These are phyloP conservation scores for Prochilodus magdalenae DNA, from an alignment of 2,113 vertebrate genomes.

Conservation along the genomic window DNA sequence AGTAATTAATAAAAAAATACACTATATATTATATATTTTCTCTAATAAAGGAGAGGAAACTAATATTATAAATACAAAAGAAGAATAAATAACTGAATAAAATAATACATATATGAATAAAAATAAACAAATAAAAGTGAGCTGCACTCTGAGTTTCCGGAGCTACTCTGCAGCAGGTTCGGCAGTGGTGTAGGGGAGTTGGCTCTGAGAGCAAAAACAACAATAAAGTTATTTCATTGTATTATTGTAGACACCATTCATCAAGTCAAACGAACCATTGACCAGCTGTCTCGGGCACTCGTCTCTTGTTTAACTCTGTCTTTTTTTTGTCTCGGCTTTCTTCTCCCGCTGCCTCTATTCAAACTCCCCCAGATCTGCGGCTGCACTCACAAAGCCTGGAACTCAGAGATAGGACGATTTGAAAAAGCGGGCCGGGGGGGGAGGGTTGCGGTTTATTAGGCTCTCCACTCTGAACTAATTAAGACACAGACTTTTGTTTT, in stretches of 20 bases:
- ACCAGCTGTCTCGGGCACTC: slow-evolving; percentile 71
- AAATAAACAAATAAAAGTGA: too few relatives aligned
- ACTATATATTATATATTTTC: too few relatives aligned
- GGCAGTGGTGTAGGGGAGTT: neutral
- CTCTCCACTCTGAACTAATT: neutral
- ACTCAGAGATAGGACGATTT: neutral
- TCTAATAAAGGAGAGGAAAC: too few relatives aligned
- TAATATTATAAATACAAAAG: too few relatives aligned
- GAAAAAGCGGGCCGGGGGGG: neutral
- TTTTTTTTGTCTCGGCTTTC: slow-evolving; percentile 45
- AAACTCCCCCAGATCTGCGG: slow-evolving; percentile 51
- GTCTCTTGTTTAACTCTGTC: slow-evolving; percentile 56
- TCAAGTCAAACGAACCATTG: slow-evolving; percentile 48
- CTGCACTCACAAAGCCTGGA: neutral
- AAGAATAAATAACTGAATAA: too few relatives aligned
- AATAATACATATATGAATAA: too few relatives aligned
- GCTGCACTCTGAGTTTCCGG: neutral
- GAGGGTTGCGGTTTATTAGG: too few relatives aligned
- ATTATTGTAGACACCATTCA: slow-evolving; percentile 49
- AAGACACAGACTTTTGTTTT: neutral
- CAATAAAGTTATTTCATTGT: slow-evolving; percentile 15
- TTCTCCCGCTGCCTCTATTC: slow-evolving; percentile 57
- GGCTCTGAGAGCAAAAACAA: neutral
- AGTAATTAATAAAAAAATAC: too few relatives aligned
- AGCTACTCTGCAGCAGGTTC: neutral